Percentiles rank a stretch among this genome's conserved stretches.
Conservation (phyloP, 2,113 vertebrate species). For the Brachyhypopomus occidentalis region DNA sequence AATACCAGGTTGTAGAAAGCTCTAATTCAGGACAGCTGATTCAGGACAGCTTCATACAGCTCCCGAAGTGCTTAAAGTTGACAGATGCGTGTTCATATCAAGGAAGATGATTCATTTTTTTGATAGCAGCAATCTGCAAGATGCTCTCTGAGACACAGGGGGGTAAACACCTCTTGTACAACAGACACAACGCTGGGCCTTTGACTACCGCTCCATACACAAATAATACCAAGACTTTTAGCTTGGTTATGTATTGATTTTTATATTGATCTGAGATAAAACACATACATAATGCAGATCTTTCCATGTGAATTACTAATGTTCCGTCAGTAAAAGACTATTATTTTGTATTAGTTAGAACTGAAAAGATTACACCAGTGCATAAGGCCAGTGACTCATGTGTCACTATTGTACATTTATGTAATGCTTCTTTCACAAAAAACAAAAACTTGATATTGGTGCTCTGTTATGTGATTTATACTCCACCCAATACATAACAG, state of each 20-base stretch:
- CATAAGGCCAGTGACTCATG: background rate
- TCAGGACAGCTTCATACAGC: background rate
- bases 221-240: background rate
- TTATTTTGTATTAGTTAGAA: background rate
- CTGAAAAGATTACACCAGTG: background rate
- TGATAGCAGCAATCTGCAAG: background rate
- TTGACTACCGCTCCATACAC: background rate
- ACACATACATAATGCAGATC: slow-evolving; percentile 1
- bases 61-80: background rate
- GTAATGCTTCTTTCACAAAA: too few relatives aligned
- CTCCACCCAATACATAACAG: too few relatives aligned
- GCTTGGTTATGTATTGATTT: slow-evolving; percentile 8
- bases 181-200: background rate
- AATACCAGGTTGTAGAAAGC: background rate
- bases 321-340: background rate
- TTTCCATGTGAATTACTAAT: slow-evolving; percentile 4
- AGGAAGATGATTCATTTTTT: background rate
- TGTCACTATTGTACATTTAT: too few relatives aligned
- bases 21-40: background rate
- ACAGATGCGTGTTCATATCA: slow-evolving; percentile 9
- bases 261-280: slow-evolving; percentile 7
- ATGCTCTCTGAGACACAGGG: background rate
- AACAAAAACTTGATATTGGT: too few relatives aligned
- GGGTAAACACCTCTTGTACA: background rate
- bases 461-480: too few relatives aligned